Evolutionary conservation across 2,888 invertebrate genomes (phyloP), one percentile per base, ranked within the genome.

Genomic region (Brenthis ino): DNA sequence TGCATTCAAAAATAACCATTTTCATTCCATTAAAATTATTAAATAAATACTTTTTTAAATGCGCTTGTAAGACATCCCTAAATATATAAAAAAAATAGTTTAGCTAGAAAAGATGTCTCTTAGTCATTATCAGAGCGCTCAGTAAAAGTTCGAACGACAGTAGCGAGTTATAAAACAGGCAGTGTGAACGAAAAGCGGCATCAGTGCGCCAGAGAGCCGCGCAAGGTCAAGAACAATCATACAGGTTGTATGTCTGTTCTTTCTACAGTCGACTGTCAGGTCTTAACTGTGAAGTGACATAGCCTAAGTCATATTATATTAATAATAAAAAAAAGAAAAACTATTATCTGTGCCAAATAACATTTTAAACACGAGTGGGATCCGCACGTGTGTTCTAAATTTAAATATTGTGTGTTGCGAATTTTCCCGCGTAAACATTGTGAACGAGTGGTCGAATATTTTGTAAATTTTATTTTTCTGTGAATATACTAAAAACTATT

Each of bases 91-190:
- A 28, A 28, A 43, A 11, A 43, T 11, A 14, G 53, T 11, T 53
- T 14, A 12, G 53, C 2, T 24, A 63, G 8, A 69, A 60, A 67
- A 71, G 69, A 72, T 66, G 69, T 67, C 57, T 64, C 73, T 72
- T 60, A 64, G 60, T 63, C 67, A 71, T 72, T 70, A 69, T 68
- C 57, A 51, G 74, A 73, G 76, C 77, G 77, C 81, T 76, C 86
- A 79, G 86, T 85, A 88, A 91, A 88, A 89, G 88, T 89, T 87
- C 88, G 86, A 85, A 90, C 58, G 58, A 60, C 89, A 90, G 86
- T 86, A 83, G 83, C 83, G 84, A 86, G 84, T 90, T 91, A 92
- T 92, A 93, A 93, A 92, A 91, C 87, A 83, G 80, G 81, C 82
- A 76, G 85, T 80, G 80, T 80, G 81, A 79, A 84, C 88, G 83